These are phyloP conservation scores for Tachypleus tridentatus DNA, from an alignment of 1,140 invertebrate species.

Conservation along the genomic window DNA sequence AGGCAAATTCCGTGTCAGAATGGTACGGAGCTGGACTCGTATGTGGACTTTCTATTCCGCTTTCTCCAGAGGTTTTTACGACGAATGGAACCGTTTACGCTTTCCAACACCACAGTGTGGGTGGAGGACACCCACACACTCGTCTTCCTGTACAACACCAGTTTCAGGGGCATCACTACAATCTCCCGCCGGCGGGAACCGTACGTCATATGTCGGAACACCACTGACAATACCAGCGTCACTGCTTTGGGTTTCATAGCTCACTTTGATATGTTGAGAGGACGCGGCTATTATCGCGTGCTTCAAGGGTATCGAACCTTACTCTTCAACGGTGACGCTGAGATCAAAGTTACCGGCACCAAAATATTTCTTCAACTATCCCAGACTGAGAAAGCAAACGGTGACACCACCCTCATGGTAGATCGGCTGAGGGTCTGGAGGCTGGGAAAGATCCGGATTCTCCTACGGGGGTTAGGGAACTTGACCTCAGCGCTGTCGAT, in stretches of 20 bases:
- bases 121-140: slow-evolving; percentile 23
- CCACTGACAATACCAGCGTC: slow-evolving; percentile 2
- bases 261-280: slow-evolving; percentile 22
- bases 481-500: slow-evolving; percentile 26
- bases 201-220: slow-evolving; percentile 26
- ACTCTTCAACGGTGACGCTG: slow-evolving; percentile 28
- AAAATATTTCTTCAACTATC: slow-evolving; percentile 25
- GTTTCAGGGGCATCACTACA: slow-evolving; percentile 24
- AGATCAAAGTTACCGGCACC: slow-evolving; percentile 21
- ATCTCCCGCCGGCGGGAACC: slow-evolving; percentile 21
- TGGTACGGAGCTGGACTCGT: slow-evolving; percentile 27
- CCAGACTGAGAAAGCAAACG: slow-evolving; percentile 16
- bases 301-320: slow-evolving; percentile 25
- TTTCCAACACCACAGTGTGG: slow-evolving; percentile 25
- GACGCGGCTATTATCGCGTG: slow-evolving; percentile 23
- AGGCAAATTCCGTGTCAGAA: slow-evolving; percentile 27
- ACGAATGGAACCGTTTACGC: slow-evolving; percentile 19
- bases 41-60: slow-evolving; percentile 27
- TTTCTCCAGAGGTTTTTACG: slow-evolving; percentile 25
- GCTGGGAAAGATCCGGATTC: slow-evolving; percentile 22
- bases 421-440: slow-evolving; percentile 24
- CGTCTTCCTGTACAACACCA: slow-evolving; percentile 24
- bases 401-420: slow-evolving; percentile 13
- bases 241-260: slow-evolving; percentile 26
- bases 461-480: slow-evolving; percentile 26